phyloP scores from a whole-genome alignment of 64 coral and sea anemone genomes.

The Exaiptasia diaphana region DNA sequence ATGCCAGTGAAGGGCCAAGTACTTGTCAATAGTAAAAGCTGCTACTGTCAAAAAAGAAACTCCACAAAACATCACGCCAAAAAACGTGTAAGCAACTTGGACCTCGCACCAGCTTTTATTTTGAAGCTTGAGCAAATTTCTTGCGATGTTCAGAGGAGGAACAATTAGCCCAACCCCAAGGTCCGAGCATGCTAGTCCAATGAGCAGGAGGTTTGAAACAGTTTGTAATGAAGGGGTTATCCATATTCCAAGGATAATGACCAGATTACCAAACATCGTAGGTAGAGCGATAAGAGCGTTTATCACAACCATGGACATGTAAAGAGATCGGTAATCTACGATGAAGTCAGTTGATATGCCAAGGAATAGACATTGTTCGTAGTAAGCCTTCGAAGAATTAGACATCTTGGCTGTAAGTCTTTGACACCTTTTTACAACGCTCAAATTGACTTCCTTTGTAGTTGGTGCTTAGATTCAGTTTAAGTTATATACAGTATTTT shows the following conservation, averaged over 20 bases:
- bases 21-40: constrained; percentile 21
- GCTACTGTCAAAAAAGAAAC: constrained; percentile 40
- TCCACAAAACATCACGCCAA: constrained; percentile 28
- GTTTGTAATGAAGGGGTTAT: constrained; percentile 10
- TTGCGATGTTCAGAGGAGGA: constrained; percentile 5
- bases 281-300: constrained; percentile 8
- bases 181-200: constrained; percentile 29
- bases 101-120: background rate
- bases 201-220: background rate
- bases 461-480: no score
- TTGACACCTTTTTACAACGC: no score
- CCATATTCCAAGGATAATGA: background rate
- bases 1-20: constrained; percentile 30
- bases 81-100: background rate
- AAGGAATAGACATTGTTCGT: constrained; percentile 1
- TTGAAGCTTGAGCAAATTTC: background rate
- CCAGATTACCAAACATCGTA: constrained; percentile 20
- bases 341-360: background rate
- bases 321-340: background rate
- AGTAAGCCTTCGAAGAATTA: no score
- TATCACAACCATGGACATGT: background rate
- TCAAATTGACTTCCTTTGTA: no score
- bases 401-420: no score
- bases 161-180: constrained; percentile 26
- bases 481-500: no score